Evolutionary conservation across 2,113 vertebrate genomes (phyloP).

Genomic region (Trichechus manatus): DNA sequence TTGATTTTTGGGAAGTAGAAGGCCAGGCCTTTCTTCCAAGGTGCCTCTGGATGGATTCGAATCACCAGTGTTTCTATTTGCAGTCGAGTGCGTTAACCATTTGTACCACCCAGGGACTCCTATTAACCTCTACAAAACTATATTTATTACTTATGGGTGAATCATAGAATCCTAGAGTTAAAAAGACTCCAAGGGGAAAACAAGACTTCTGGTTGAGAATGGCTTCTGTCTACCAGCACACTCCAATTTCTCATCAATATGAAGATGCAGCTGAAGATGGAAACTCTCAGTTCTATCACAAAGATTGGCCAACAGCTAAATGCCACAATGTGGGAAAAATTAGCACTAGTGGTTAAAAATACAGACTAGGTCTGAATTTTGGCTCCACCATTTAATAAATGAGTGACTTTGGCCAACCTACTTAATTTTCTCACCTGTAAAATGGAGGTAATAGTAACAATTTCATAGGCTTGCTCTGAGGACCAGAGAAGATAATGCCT

Average conservation of each 20-base stretch:
- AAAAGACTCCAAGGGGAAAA: neutral
- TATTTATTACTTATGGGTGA: conserved; percentile 17
- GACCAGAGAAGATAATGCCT: neutral
- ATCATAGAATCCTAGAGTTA: conserved; percentile 6
- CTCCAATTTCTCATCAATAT: neutral
- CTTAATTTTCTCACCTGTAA: neutral
- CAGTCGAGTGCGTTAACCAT: neutral
- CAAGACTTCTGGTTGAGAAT: neutral
- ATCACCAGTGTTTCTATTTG: neutral
- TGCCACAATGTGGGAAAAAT: neutral
- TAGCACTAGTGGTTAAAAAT: neutral
- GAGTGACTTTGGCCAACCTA: neutral
- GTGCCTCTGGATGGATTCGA: neutral
- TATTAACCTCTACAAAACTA: conserved; percentile 47
- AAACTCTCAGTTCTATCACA: neutral
- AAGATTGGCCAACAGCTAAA: neutral
- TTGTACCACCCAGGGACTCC: neutral
- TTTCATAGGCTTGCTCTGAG: neutral
- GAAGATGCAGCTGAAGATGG: neutral
- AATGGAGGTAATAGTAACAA: neutral
- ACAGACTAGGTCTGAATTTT: neutral
- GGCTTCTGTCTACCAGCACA: neutral
- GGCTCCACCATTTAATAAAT: neutral
- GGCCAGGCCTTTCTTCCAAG: neutral
- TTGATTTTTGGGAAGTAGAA: neutral